phyloP scores from a whole-genome alignment of 2,113 vertebrate genomes.

The Centropus bengalensis region DNA sequence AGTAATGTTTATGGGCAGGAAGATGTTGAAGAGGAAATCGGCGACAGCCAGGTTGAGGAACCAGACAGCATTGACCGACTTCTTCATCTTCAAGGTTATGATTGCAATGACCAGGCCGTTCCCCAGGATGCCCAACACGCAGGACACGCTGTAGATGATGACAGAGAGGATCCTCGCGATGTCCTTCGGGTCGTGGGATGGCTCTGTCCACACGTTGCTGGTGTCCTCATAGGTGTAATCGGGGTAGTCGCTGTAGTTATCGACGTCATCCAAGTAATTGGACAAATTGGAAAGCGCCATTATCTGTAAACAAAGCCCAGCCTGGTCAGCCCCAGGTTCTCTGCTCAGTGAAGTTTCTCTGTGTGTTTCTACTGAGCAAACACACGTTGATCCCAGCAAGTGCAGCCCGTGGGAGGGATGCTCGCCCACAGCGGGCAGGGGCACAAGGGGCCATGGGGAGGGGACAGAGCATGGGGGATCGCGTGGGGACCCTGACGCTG shows the following conservation, averaged over 20 bases:
- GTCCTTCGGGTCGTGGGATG: neutral
- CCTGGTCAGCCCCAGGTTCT: rapidly evolving
- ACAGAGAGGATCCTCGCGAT: slow-evolving; percentile 66
- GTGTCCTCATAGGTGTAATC: neutral
- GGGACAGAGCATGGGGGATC: neutral
- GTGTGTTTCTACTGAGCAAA: neutral
- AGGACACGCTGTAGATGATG: slow-evolving; percentile 77
- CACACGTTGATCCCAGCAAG: neutral
- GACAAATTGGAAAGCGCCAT: slow-evolving; percentile 58
- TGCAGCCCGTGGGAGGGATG: rapidly evolving
- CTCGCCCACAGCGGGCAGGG: rapidly evolving
- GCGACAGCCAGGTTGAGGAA: slow-evolving; percentile 91
- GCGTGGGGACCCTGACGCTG: rapidly evolving
- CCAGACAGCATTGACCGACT: slow-evolving; percentile 89
- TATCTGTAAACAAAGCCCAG: neutral
- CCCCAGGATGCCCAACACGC: slow-evolving; percentile 87
- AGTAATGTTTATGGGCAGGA: slow-evolving; percentile 84
- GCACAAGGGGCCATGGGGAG: rapidly evolving
- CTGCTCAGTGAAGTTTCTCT: rapidly evolving
- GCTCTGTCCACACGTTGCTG: neutral
- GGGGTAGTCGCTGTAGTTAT: neutral
- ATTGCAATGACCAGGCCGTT: slow-evolving; percentile 91
- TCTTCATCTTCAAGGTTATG: slow-evolving; percentile 89
- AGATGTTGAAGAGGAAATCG: slow-evolving; percentile 90
- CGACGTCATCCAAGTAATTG: neutral